phyloP scores from a whole-genome alignment of 2,888 invertebrate species.

The Helleia helle region DNA sequence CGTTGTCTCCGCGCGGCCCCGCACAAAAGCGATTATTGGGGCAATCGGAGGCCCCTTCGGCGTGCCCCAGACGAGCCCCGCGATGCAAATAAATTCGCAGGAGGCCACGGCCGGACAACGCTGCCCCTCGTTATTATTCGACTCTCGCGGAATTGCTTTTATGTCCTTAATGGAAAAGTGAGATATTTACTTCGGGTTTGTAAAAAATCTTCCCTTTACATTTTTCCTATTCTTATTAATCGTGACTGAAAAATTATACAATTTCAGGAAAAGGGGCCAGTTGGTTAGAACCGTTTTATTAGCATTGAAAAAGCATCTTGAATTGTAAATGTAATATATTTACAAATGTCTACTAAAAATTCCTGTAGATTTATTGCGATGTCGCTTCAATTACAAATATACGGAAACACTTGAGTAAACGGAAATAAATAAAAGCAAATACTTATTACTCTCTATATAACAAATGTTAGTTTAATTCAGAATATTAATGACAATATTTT shows the following conservation, averaged over 20 bases:
- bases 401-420: no score
- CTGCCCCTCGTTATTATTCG: constrained; percentile 70
- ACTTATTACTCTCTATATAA: no score
- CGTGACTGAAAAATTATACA: constrained; percentile 40
- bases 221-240: constrained; percentile 47
- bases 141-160: constrained; percentile 69
- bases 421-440: no score
- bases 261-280: constrained; percentile 28
- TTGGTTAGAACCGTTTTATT: constrained; percentile 32
- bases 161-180: constrained; percentile 69
- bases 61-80: constrained; percentile 44
- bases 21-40: constrained; percentile 62
- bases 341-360: neutral
- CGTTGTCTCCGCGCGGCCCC: constrained; percentile 26
- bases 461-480: no score
- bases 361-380: neutral
- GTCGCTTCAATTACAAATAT: neutral
- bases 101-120: constrained; percentile 59
- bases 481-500: no score
- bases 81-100: constrained; percentile 67
- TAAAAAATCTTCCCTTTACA: constrained; percentile 46
- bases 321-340: constrained; percentile 1
- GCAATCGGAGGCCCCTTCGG: constrained; percentile 46
- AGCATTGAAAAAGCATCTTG: constrained; percentile 13
- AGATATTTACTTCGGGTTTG: constrained; percentile 65